Evolutionary conservation across 2,888 invertebrate genomes (phyloP), one percentile per base, ranked within the genome.

Genomic region (Drosophila seclusa): DNA sequence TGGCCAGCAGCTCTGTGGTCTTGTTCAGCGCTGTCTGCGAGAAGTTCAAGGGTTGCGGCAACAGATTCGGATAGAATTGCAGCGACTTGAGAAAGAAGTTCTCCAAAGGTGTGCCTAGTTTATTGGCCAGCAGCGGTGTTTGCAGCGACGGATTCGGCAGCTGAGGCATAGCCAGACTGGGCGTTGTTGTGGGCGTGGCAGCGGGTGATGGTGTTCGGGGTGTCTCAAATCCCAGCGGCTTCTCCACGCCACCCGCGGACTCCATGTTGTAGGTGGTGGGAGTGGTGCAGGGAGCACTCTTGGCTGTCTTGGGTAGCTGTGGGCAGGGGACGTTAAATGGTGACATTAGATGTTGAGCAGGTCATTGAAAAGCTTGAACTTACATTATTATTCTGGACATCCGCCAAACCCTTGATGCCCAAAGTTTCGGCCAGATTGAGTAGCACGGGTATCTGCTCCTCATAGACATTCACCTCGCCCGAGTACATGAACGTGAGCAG

Each of bases 401-500:
- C 96, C 72, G 97, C 97, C 73, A 97, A 94, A 61, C 97, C 97
- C 80, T 97, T 96, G 58, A 97, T 96, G 89, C 97, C 96, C 71
- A 97, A 93, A 4, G 96, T 95, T 92, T 96, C 96, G 18, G 97
- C 97, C 87, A 97, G 95, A 70, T 96, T 94, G 52, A 97, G 94
- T 68, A 97, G 94, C 53, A 96, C 95, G 7, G 97, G 96, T 80
- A 97, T 94, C 91, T 96, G 95, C 85, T 95, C 95, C 92, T 96
- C 96, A 74, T 96, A 96, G 36, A 97, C 96, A 72, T 97, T 96
- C 89, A 97, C 97, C 92, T 97, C 97, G 4, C 97, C 97, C 55
- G 96, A 96, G 93, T 97, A 97, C 96, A 97, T 97, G 93, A 97
- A 97, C 5, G 97, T 96, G 42, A 97, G 95, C 69, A 97, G 95